Conservation (phyloP, 37 sponge, comb jelly and placozoan genomes). For the Amphimedon queenslandica region DNA sequence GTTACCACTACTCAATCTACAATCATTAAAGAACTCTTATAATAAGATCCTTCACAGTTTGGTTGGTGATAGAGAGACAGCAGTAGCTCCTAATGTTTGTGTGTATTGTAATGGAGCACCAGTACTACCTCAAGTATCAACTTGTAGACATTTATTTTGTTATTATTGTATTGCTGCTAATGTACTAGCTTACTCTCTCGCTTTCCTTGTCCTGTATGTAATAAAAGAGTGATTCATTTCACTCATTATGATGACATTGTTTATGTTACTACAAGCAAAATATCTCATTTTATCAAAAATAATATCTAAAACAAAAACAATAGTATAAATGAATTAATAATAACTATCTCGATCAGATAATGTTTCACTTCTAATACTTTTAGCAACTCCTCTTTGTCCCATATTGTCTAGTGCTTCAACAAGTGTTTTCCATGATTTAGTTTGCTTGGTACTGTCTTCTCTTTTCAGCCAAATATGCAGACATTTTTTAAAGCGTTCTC, state of each 20-base stretch:
- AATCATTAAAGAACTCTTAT: slow-evolving; percentile 39
- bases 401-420: too few species aligned
- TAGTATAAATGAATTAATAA: too few species aligned
- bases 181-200: slow-evolving; percentile 53
- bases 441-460: too few species aligned
- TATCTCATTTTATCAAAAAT: too few species aligned
- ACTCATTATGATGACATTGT: background rate
- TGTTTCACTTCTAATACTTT: too few species aligned
- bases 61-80: background rate
- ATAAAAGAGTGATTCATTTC: background rate
- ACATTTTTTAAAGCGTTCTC: too few species aligned
- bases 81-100: slow-evolving; percentile 15
- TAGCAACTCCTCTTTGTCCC: too few species aligned
- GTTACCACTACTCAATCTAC: slow-evolving; percentile 60
- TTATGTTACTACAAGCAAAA: too few species aligned
- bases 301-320: background rate
- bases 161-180: slow-evolving; percentile 89
- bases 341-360: too few species aligned
- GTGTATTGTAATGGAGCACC: slow-evolving; percentile 57
- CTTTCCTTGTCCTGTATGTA: slow-evolving; percentile 65
- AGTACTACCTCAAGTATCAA: slow-evolving; percentile 52
- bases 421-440: too few species aligned
- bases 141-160: slow-evolving; percentile 83
- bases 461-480: too few species aligned
- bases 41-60: background rate